Base-by-base conservation (phyloP, 2,888 invertebrate species). In the Mythimna impura region DNA sequence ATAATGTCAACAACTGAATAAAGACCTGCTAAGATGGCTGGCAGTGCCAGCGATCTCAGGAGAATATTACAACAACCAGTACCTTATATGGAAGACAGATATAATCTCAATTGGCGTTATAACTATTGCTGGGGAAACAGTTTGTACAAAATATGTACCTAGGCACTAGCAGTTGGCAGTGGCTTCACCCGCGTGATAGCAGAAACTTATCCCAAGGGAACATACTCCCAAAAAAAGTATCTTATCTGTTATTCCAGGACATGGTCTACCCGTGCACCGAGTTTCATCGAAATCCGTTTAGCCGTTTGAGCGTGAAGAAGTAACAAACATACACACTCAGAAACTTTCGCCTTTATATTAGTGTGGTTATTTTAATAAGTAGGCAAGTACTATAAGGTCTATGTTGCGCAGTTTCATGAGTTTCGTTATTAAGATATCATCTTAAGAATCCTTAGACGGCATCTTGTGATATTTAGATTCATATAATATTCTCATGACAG, bases 371-470 rank as follows among this genome's bases (percentile, higher is more conserved):
- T 47, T 47, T 47, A n/a, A 36, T 8, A 40, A 14, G 36, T 36
- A 25, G 54, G n/a, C 25, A 43, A 17, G 43, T 22, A 34, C 22
- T 47, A 20, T 30, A 58, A 34, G 22, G 14, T 50, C 8, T 6
- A 22, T 40, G 20, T 58, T 62, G 60, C 43, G 20, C n/a, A 52
- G 8, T 25, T 36, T 4, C 25, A 75, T 8, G 71, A 66, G 40
- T 57, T 30, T 40, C 50, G 64, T 81, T 71, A 57, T 52, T 60
- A 54, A 7, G 66, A 71, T 81, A 67, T 3, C 55, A 71, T 77
- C 77, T 36, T 2, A 40, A n/a, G 58, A 43, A 43, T 66, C 34
- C 66, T 3, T 47, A 71, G 55, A 66, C 62, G 64, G 36, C 60
- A 61, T 67, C 3, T 47, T 62, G 55, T 30, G 43, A 25, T 47